A percentile compares a stretch with the other conserved stretches of the same genome.
phyloP scores from a whole-genome alignment of 2,113 vertebrate species.

The Crotalus horridus region DNA sequence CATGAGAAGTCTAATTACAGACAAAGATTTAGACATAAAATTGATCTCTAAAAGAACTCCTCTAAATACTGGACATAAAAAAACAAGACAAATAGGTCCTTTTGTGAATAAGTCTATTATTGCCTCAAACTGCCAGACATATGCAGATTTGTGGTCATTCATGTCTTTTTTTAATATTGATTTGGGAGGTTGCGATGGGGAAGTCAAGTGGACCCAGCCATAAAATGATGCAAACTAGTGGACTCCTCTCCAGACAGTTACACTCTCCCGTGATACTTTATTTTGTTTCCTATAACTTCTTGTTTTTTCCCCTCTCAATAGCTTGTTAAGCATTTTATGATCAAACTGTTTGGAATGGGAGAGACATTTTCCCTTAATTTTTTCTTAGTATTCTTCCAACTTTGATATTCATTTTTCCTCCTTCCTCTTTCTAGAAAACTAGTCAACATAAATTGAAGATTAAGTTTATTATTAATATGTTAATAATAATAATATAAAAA shows the following conservation, averaged over 20 bases:
- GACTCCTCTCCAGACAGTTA: not conserved
- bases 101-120: not conserved
- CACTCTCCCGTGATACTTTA: not conserved
- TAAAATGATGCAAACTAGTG: not conserved
- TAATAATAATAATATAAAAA: too few species aligned
- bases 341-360: not conserved
- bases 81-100: not conserved
- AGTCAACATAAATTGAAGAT: not conserved
- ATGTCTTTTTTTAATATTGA: not conserved
- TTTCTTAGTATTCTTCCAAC: not conserved
- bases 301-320: not conserved
- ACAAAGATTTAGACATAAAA: not conserved
- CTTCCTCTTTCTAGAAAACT: not conserved
- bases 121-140: not conserved
- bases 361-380: not conserved
- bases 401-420: not conserved
- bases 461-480: not conserved
- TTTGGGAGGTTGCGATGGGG: not conserved
- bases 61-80: not conserved
- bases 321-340: not conserved
- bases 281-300: not conserved
- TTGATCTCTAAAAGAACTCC: not conserved
- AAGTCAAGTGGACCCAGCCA: not conserved
- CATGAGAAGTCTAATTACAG: not conserved
- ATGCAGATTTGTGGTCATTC: not conserved